Conservation (phyloP, 2,113 vertebrate genomes). For the Ageneiosus marmoratus region DNA sequence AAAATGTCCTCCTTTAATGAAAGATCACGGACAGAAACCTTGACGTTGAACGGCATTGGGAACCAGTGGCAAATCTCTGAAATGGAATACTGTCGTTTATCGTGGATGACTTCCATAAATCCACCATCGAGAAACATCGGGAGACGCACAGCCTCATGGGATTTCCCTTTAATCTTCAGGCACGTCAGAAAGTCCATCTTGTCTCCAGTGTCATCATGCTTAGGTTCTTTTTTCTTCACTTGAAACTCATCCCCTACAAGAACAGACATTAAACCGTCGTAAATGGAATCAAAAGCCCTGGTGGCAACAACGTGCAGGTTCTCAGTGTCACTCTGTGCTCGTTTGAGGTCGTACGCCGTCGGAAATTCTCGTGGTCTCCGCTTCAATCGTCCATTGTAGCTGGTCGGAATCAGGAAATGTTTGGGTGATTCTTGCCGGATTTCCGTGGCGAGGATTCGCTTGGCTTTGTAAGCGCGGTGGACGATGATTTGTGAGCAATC, state of each 20-base stretch:
- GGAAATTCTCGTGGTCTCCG: slow-evolving; percentile 79
- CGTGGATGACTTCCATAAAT: slow-evolving; percentile 83
- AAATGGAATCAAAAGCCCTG: slow-evolving; percentile 71
- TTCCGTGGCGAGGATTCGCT: slow-evolving; percentile 79
- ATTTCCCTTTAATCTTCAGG: slow-evolving; percentile 72
- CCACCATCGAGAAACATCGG: slow-evolving; percentile 81
- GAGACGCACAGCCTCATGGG: slow-evolving; percentile 68
- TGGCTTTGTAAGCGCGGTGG: slow-evolving; percentile 72
- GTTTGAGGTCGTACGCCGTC: slow-evolving; percentile 80
- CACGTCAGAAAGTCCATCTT: slow-evolving; percentile 70
- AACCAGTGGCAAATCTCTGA: slow-evolving; percentile 76
- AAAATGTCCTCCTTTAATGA: slow-evolving; percentile 77
- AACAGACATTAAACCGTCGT: slow-evolving; percentile 73
- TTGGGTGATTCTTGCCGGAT: slow-evolving; percentile 73
- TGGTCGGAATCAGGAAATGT: slow-evolving; percentile 81
- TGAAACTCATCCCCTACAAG: slow-evolving; percentile 80
- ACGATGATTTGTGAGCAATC: slow-evolving; percentile 74
- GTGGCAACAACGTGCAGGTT: slow-evolving; percentile 81
- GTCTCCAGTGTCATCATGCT: slow-evolving; percentile 64
- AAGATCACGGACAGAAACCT: slow-evolving; percentile 81
- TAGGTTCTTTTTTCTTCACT: slow-evolving; percentile 66
- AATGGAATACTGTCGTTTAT: slow-evolving; percentile 78
- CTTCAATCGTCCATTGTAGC: slow-evolving; percentile 84
- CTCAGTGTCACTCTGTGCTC: slow-evolving; percentile 75
- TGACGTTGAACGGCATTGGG: slow-evolving; percentile 80